phyloP scores from a whole-genome alignment of 2,113 vertebrate genomes.

The Nerophis lumbriciformis region DNA sequence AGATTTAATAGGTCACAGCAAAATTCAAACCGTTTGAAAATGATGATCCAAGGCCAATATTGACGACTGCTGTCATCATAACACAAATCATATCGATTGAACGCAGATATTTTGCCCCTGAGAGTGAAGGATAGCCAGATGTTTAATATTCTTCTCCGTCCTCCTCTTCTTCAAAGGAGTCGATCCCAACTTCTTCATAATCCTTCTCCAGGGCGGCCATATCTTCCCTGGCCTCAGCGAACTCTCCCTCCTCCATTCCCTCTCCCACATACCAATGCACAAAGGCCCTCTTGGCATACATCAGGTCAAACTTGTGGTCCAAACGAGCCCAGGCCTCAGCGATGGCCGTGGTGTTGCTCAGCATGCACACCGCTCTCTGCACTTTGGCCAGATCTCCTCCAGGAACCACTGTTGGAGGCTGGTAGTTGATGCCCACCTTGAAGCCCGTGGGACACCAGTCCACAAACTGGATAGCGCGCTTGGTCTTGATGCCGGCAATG shows the following conservation, averaged over 20 bases:
- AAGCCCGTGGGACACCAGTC: constrained; percentile 83
- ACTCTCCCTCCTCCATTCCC: constrained; percentile 79
- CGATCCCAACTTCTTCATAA: constrained; percentile 65
- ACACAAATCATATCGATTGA: neutral
- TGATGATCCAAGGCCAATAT: neutral
- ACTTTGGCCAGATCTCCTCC: constrained; percentile 80
- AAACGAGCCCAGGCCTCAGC: constrained; percentile 82
- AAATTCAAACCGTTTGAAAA: constrained; percentile 2
- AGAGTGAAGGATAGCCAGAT: constrained; percentile 2
- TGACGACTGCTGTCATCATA: neutral
- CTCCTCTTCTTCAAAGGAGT: constrained; percentile 60
- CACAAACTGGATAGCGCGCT: constrained; percentile 80
- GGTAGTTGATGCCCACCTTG: constrained; percentile 83
- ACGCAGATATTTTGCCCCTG: constrained; percentile 8
- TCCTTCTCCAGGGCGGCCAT: constrained; percentile 69
- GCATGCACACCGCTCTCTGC: constrained; percentile 78
- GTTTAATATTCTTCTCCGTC: constrained; percentile 61
- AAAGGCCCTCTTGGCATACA: constrained; percentile 81
- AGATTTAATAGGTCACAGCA: constrained; percentile 31
- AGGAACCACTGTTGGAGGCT: constrained; percentile 78
- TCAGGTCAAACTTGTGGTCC: constrained; percentile 82
- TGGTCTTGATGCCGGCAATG: constrained; percentile 78
- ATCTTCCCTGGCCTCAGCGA: constrained; percentile 67
- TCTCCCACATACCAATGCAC: constrained; percentile 82
- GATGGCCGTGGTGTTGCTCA: constrained; percentile 83